Conservation (phyloP, 1,140 invertebrate genomes). For the Papilio aristodemus region DNA sequence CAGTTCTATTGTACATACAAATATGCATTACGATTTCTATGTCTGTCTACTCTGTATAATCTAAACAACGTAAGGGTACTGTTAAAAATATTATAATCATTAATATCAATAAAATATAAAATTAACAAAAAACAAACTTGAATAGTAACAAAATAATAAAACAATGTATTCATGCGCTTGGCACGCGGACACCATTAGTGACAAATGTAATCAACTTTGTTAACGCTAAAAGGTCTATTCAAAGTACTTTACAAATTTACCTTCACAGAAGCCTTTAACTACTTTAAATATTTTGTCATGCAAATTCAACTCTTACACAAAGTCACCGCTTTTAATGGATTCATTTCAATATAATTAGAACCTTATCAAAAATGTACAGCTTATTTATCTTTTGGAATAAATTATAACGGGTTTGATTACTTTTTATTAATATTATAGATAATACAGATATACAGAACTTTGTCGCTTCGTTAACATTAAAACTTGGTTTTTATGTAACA, state of each 20-base stretch:
- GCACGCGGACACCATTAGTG: constrained; percentile 26
- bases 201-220: constrained; percentile 33
- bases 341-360: constrained; percentile 26
- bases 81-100: no score
- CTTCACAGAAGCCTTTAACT: constrained; percentile 31
- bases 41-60: no score
- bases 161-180: constrained; percentile 13
- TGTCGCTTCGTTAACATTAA: no score
- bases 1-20: no score
- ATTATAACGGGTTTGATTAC: constrained; percentile 14
- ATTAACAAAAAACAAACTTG: neutral
- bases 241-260: constrained; percentile 32
- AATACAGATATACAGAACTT: neutral
- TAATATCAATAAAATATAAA: neutral
- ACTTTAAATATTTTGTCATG: constrained; percentile 35
- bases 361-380: constrained; percentile 20
- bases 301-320: constrained; percentile 28
- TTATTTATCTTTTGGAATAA: constrained; percentile 20
- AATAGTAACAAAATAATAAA: neutral
- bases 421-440: neutral
- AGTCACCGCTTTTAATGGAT: constrained; percentile 22
- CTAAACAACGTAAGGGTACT: no score
- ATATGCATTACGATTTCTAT: no score
- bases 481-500: no score
- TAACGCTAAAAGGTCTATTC: constrained; percentile 31